Percentiles rank a stretch among this genome's conserved stretches.
These are phyloP conservation scores for Diabrotica undecimpunctata DNA, from an alignment of 1,140 invertebrate genomes.

Conservation along the genomic window DNA sequence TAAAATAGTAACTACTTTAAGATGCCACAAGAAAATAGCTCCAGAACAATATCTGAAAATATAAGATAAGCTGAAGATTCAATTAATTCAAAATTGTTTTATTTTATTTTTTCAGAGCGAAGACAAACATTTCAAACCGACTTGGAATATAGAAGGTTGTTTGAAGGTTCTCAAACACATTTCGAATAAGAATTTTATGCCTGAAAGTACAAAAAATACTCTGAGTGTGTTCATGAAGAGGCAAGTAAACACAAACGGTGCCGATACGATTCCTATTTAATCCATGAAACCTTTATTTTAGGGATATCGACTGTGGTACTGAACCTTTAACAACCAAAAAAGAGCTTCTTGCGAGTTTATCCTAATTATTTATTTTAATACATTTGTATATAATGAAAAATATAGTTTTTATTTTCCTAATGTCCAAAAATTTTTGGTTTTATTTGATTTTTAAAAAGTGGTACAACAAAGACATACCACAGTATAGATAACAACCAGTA, in stretches of 20 bases:
- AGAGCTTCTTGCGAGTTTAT: constrained; percentile 18
- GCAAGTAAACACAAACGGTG: constrained; percentile 38
- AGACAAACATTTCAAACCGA: constrained; percentile 54
- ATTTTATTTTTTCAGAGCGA: constrained; percentile 51
- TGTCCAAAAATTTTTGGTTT: no score
- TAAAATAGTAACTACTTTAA: no score
- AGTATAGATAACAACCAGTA: no score
- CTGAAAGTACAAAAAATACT: constrained; percentile 52
- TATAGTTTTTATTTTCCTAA: no score
- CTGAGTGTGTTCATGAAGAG: constrained; percentile 57
- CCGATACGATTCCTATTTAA: constrained; percentile 5
- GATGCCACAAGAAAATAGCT: no score
- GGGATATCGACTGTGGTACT: constrained; percentile 19
- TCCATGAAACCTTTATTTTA: constrained; percentile 15
- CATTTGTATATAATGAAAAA: no score
- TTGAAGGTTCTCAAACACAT: constrained; percentile 56
- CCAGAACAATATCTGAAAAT: no score
- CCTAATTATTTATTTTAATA: no score
- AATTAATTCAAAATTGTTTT: background rate
- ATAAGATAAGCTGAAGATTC: no score
- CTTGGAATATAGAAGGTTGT: constrained; percentile 60
- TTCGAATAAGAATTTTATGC: constrained; percentile 52
- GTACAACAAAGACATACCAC: no score
- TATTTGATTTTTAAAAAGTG: no score
- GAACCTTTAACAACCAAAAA: constrained; percentile 19